Conservation (phyloP, 2,113 vertebrate genomes). For the Bubo blakistoni region DNA sequence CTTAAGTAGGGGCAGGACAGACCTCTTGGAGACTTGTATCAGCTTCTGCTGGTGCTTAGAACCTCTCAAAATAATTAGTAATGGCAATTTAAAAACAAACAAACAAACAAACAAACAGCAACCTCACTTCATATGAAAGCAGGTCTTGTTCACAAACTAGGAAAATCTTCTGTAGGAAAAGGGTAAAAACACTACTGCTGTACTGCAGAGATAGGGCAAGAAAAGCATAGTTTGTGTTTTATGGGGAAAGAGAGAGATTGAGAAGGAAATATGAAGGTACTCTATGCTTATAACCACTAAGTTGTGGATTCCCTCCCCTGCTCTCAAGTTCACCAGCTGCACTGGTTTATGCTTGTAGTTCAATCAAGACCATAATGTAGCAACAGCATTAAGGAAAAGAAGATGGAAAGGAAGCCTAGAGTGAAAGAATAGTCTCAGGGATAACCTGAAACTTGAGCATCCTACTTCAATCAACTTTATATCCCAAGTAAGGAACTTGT, state of each 20-base stretch:
- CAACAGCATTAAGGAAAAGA: background rate
- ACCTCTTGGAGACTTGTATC: background rate
- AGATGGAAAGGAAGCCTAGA: background rate
- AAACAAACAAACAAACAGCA: background rate
- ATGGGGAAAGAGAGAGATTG: background rate
- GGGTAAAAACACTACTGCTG: background rate
- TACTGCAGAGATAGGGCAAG: background rate
- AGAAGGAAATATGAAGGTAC: background rate
- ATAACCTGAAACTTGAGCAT: constrained; percentile 24
- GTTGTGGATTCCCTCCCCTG: background rate
- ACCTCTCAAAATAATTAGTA: background rate
- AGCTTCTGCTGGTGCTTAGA: background rate
- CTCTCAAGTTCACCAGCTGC: background rate
- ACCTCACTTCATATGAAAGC: background rate
- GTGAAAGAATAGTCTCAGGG: background rate
- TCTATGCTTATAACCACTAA: background rate
- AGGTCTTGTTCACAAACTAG: background rate
- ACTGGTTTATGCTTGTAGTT: background rate
- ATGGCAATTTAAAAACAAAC: background rate
- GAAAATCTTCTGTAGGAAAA: background rate
- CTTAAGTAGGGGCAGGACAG: background rate
- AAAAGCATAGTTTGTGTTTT: background rate
- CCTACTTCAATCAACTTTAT: background rate
- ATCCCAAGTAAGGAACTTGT: background rate
- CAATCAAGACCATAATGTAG: background rate